These are phyloP conservation scores for Salvator merianae DNA, from an alignment of 2,113 vertebrate genomes.

Conservation along the genomic window DNA sequence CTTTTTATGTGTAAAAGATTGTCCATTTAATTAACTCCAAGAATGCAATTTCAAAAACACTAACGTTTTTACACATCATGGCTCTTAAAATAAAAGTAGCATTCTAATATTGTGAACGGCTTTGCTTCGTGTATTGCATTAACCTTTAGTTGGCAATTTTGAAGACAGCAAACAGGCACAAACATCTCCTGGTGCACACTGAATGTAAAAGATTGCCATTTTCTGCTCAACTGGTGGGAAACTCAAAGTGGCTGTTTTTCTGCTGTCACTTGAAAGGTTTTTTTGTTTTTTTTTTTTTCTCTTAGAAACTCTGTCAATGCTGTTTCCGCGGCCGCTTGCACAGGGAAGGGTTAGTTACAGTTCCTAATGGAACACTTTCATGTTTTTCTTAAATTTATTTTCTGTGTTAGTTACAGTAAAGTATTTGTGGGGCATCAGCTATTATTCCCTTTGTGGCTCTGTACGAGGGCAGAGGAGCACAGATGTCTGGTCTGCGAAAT, in stretches of 20 bases:
- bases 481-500: background rate
- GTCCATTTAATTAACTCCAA: constrained; percentile 85
- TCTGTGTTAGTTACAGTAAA: background rate
- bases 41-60: constrained; percentile 83
- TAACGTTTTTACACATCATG: constrained; percentile 84
- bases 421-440: background rate
- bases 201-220: rapidly evolving
- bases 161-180: constrained; percentile 2
- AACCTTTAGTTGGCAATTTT: constrained; percentile 46
- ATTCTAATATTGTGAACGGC: constrained; percentile 55
- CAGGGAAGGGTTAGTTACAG: background rate
- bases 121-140: constrained; percentile 22
- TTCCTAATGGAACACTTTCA: background rate
- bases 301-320: background rate
- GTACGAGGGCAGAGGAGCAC: background rate
- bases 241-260: background rate
- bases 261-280: too few species aligned
- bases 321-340: background rate
- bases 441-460: background rate
- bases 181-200: rapidly evolving
- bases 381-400: too few species aligned
- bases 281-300: background rate
- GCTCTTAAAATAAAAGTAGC: constrained; percentile 82
- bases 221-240: background rate
- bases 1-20: constrained; percentile 83